Percentiles rank a stretch among this genome's conserved stretches.
Conservation (phyloP, 1,140 invertebrate genomes). For the Sycophila sp. region DNA sequence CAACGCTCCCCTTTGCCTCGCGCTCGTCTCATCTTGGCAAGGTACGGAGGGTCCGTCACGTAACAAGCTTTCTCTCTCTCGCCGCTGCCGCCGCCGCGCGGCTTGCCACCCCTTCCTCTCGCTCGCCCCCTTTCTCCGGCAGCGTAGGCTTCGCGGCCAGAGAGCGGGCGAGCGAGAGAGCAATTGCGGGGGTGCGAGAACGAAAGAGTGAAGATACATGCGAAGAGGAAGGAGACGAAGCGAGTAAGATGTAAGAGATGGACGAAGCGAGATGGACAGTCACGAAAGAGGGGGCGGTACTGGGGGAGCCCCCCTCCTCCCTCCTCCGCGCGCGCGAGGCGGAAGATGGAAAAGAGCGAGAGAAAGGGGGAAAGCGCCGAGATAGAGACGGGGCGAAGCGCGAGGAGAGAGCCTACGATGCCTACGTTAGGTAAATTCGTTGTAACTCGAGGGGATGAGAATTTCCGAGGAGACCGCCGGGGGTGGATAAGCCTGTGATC, state of each 20-base stretch:
- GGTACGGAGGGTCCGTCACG: constrained; percentile 60
- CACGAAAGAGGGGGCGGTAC: constrained; percentile 19
- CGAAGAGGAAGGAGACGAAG: not conserved
- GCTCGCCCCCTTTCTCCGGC: constrained; percentile 20
- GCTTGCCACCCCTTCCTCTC: not conserved
- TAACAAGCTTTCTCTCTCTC: constrained; percentile 51
- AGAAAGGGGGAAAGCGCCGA: not conserved
- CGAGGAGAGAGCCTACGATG: constrained; percentile 48
- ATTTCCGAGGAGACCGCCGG: constrained; percentile 49
- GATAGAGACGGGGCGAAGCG: constrained; percentile 31
- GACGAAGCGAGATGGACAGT: constrained; percentile 38
- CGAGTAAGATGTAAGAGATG: constrained; percentile 9
- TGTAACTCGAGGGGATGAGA: constrained; percentile 57
- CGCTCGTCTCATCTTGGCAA: constrained; percentile 41
- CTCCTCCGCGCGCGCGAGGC: not conserved
- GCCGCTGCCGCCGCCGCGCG: too few species aligned
- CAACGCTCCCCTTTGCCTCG: constrained; percentile 50
- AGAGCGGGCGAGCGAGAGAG: not conserved
- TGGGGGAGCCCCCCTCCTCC: too few species aligned
- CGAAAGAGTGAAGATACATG: constrained; percentile 30
- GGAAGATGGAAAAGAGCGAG: not conserved
- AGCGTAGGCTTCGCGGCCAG: not conserved
- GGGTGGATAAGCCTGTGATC: constrained; percentile 47
- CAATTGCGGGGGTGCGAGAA: constrained; percentile 43
- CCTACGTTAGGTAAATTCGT: constrained; percentile 62